Conservation (phyloP, 1,140 invertebrate genomes). For the Lanistes nyassanus region DNA sequence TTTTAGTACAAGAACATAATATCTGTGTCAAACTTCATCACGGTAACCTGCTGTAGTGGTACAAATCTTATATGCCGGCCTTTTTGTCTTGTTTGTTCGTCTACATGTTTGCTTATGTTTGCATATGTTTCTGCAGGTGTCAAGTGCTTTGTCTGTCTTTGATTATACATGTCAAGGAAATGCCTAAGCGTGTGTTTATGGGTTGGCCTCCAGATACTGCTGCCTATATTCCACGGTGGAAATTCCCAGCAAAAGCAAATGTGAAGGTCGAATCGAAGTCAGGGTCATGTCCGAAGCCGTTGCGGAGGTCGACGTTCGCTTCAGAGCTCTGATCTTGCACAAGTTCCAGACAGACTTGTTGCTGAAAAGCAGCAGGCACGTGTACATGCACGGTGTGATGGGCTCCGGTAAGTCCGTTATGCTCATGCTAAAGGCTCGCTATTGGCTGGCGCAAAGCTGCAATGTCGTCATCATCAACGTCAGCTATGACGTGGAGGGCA, state of each 20-base stretch:
- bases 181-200: no score
- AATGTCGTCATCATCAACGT: constrained; percentile 19
- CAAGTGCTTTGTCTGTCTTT: neutral
- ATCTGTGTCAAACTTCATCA: neutral
- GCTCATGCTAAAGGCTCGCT: neutral
- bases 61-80: no score
- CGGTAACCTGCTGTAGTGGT: no score
- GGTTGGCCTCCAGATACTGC: constrained; percentile 8
- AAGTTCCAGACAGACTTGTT: neutral
- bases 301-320: constrained; percentile 4
- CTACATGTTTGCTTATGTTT: neutral
- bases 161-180: neutral
- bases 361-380: neutral
- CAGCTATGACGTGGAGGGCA: constrained; percentile 11
- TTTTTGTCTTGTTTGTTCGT: neutral
- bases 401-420: constrained; percentile 16
- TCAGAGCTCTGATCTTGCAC: constrained; percentile 4
- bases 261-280: neutral
- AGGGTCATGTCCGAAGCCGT: constrained; percentile 18
- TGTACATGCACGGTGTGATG: constrained; percentile 12
- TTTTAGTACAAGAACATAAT: neutral
- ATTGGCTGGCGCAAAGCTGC: constrained; percentile 6
- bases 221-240: constrained; percentile 12
- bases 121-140: neutral
- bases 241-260: neutral